Percentiles rank a stretch among this genome's conserved stretches.
Conservation (phyloP, 2,797 vertebrate species). For the Coreius guichenoti region DNA sequence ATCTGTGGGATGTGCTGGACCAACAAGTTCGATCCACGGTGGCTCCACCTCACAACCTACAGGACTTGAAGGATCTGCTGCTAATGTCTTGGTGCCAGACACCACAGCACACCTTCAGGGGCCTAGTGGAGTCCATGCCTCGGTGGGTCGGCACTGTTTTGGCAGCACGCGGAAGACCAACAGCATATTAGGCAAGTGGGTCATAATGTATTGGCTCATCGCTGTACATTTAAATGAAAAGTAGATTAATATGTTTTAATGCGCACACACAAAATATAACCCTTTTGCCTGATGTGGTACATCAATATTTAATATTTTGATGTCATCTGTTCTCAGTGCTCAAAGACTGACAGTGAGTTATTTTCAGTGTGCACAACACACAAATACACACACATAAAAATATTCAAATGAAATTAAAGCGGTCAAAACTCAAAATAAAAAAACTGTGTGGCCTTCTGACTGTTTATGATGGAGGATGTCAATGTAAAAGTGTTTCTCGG, state of each 20-base stretch:
- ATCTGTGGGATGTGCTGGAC: neutral
- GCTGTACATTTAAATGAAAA: neutral
- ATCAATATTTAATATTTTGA: neutral
- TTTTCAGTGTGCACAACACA: constrained; percentile 17
- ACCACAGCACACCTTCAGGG: neutral
- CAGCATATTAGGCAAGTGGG: neutral
- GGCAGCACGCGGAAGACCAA: neutral
- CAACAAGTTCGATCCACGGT: neutral
- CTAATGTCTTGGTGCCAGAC: neutral
- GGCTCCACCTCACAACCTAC: neutral
- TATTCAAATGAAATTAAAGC: neutral
- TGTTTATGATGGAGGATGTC: neutral
- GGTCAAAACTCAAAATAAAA: neutral
- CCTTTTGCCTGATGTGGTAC: neutral
- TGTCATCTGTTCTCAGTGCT: neutral
- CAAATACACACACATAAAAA: neutral
- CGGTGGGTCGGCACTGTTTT: neutral
- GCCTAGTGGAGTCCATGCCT: neutral
- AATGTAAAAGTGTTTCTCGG: neutral
- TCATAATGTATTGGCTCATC: neutral
- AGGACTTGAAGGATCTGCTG: neutral
- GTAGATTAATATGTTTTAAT: neutral
- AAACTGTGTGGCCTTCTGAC: neutral
- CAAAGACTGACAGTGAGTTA: neutral
- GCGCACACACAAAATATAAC: neutral